Evolutionary conservation across 2,888 invertebrate genomes (phyloP).

Genomic region (Rhagonycha lutea): DNA sequence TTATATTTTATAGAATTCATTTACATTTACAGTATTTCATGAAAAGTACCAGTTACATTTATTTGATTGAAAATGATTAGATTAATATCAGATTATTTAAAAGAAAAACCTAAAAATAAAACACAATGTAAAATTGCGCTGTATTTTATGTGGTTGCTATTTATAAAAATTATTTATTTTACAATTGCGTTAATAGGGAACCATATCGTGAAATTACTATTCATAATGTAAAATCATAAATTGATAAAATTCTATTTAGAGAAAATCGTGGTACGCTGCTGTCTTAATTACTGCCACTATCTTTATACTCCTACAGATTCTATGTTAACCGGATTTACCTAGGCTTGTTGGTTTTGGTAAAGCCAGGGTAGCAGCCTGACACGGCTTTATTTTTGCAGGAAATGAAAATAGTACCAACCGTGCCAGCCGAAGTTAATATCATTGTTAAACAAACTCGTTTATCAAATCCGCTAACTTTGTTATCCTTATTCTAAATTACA

Average conservation of each 20-base stretch:
- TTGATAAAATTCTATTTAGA: neutral
- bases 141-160: neutral
- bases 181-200: neutral
- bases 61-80: neutral
- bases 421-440: constrained; percentile 25
- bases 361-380: constrained; percentile 16
- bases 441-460: constrained; percentile 30
- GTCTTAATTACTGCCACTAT: neutral
- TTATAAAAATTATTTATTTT: neutral
- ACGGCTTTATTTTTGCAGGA: constrained; percentile 28
- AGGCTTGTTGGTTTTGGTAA: constrained; percentile 21
- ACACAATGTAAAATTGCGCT: neutral
- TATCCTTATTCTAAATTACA: constrained; percentile 24
- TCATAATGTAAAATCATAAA: neutral
- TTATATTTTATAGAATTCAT: neutral
- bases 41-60: neutral
- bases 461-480: constrained; percentile 27
- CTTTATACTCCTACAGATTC: constrained; percentile 4
- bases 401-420: constrained; percentile 27
- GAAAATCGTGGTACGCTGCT: neutral
- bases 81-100: neutral
- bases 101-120: neutral
- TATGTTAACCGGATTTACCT: constrained; percentile 23
- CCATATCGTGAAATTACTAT: neutral
- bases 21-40: neutral